phyloP scores from a whole-genome alignment of 2,797 vertebrate genomes.

The Simalia tracyae region DNA sequence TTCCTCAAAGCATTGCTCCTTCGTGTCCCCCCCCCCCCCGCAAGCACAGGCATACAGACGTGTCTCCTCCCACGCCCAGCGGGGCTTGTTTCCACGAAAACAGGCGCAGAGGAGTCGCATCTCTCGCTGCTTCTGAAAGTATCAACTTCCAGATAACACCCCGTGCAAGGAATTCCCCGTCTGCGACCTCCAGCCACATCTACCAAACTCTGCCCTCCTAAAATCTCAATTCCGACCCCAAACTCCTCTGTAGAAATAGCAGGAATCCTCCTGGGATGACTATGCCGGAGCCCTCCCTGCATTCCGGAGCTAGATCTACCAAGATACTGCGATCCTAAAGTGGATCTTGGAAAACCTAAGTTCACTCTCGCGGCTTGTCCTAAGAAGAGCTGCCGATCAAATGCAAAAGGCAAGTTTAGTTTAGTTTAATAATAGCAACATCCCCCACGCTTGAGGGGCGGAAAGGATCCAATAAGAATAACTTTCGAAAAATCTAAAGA shows the following conservation, averaged over 20 bases:
- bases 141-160: neutral
- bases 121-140: neutral
- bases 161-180: neutral
- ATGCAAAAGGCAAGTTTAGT: neutral
- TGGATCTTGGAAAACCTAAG: neutral
- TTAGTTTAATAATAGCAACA: neutral
- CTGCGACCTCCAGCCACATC: neutral
- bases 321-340: neutral
- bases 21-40: no score
- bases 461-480: neutral
- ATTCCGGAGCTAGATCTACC: neutral
- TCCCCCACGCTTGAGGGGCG: neutral
- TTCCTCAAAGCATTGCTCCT: neutral
- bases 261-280: neutral
- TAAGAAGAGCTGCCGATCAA: neutral
- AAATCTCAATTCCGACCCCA: neutral
- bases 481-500: neutral
- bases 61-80: neutral
- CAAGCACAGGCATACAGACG: neutral
- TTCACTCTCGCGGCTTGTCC: neutral
- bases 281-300: neutral
- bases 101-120: neutral
- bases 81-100: neutral
- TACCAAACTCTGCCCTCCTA: neutral
- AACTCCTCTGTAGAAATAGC: neutral